Conservation (phyloP, 1,140 invertebrate genomes). For the Lasioglossum baleicum region DNA sequence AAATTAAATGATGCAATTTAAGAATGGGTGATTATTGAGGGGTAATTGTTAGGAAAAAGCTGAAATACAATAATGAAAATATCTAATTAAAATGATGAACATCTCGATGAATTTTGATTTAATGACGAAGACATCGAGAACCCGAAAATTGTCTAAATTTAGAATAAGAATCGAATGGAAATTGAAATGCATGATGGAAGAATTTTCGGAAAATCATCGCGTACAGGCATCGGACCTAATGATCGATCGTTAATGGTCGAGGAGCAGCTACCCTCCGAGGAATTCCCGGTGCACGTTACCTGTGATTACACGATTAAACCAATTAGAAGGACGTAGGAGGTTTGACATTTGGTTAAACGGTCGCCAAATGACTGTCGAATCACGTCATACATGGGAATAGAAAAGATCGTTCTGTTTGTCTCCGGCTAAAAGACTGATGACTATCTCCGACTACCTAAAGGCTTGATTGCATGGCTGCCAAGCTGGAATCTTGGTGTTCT, state of each 20-base stretch:
- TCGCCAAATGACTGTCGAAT: conserved; percentile 48
- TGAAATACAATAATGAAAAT: no score
- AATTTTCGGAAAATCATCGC: no score
- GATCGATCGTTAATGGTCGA: not conserved
- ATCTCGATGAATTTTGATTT: no score
- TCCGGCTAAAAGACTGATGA: conserved; percentile 44
- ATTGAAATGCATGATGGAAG: no score
- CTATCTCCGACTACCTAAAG: conserved; percentile 55
- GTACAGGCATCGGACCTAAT: no score
- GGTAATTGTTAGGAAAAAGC: no score
- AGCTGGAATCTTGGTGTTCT: conserved; percentile 46
- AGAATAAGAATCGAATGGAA: no score
- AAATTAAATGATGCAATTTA: no score
- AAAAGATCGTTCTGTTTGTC: conserved; percentile 59
- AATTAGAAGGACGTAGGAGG: conserved; percentile 36
- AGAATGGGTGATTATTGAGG: no score
- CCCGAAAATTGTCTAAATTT: no score
- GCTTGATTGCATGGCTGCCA: conserved; percentile 45
- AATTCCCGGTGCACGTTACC: not conserved
- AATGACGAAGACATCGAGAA: no score
- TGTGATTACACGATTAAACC: conserved; percentile 44
- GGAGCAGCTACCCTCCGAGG: not conserved
- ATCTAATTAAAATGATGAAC: no score
- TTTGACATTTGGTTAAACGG: conserved; percentile 56
- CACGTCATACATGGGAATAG: conserved; percentile 57